Percentiles rank a stretch among this genome's conserved stretches.
Evolutionary conservation across 2,797 vertebrate genomes (phyloP).

Genomic region (Nothura maculosa): DNA sequence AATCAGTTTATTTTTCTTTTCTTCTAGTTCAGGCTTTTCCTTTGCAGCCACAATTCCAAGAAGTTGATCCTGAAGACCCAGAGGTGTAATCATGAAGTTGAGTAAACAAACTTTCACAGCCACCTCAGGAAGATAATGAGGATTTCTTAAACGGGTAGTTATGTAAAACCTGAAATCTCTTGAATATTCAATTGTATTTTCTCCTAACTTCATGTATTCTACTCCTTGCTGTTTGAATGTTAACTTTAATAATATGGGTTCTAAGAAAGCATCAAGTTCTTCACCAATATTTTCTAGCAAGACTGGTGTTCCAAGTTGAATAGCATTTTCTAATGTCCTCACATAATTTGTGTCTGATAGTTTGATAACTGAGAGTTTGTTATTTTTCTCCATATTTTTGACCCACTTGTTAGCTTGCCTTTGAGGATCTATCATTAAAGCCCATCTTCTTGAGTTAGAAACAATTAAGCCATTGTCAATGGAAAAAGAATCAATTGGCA

Average conservation of each 20-base stretch:
- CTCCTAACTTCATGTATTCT: constrained; percentile 93
- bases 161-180: constrained; percentile 93
- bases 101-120: constrained; percentile 95
- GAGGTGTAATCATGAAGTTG: constrained; percentile 96
- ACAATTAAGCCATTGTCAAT: constrained; percentile 94
- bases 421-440: constrained; percentile 96
- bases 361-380: constrained; percentile 90
- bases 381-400: constrained; percentile 94
- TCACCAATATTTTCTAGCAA: constrained; percentile 93
- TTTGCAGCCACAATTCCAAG: constrained; percentile 93
- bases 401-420: constrained; percentile 97
- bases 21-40: constrained; percentile 94
- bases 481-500: constrained; percentile 94
- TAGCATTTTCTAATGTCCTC: constrained; percentile 88
- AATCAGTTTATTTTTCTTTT: constrained; percentile 94
- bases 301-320: constrained; percentile 92
- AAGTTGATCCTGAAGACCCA: constrained; percentile 95
- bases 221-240: constrained; percentile 95
- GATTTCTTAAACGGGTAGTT: constrained; percentile 93
- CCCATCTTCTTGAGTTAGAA: constrained; percentile 93
- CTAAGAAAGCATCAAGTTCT: constrained; percentile 92
- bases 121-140: constrained; percentile 95
- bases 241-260: constrained; percentile 91
- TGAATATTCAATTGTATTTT: constrained; percentile 93
- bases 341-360: constrained; percentile 90